These are phyloP conservation scores for Stigmatopora argus DNA, from an alignment of 2,113 vertebrate genomes.

Conservation along the genomic window DNA sequence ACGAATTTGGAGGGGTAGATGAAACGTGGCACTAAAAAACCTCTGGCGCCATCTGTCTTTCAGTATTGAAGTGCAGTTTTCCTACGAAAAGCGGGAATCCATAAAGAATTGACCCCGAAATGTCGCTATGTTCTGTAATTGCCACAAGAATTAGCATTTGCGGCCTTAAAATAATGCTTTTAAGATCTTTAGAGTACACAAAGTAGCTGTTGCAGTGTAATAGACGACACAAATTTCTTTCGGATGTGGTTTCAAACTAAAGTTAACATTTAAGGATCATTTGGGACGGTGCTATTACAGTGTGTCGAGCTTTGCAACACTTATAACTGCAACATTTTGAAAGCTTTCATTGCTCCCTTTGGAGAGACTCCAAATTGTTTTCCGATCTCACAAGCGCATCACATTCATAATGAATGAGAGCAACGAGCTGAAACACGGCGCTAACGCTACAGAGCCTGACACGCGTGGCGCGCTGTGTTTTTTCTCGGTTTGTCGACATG, in stretches of 20 bases:
- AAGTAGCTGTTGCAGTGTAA: too few species aligned
- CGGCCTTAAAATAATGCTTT: too few species aligned
- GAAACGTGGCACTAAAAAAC: background rate
- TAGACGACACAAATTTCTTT: too few species aligned
- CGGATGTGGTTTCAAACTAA: background rate
- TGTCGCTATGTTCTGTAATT: background rate
- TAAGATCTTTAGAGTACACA: too few species aligned
- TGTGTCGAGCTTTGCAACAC: background rate
- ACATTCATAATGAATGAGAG: slow-evolving; percentile 5
- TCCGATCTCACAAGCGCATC: background rate
- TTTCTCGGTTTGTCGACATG: background rate
- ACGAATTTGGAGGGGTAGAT: background rate
- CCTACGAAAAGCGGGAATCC: background rate
- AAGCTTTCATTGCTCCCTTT: background rate
- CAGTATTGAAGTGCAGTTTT: background rate
- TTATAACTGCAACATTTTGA: slow-evolving; percentile 3
- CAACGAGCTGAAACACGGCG: background rate
- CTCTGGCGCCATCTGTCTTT: background rate
- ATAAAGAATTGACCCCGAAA: background rate
- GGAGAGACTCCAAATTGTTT: slow-evolving; percentile 3
- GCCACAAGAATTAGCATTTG: too few species aligned
- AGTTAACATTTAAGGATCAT: background rate
- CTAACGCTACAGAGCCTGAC: background rate
- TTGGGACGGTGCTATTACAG: background rate
- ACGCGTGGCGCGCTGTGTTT: background rate